These are phyloP conservation scores for Porites evermanni DNA, from an alignment of 92 coral and sea anemone species.

Conservation along the genomic window DNA sequence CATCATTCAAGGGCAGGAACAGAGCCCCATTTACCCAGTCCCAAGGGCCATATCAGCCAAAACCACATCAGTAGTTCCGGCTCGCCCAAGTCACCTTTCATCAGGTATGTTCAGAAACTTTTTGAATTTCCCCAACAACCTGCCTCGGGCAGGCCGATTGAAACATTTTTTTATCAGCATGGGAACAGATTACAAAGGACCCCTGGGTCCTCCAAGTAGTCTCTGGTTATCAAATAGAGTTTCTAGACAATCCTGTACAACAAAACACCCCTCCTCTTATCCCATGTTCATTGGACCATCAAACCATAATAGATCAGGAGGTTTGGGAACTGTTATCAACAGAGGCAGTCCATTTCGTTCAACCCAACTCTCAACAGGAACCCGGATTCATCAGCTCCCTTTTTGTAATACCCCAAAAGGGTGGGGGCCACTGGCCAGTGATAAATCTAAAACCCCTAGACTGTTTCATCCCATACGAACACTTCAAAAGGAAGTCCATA, in stretches of 20 bases:
- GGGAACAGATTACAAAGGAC: slow-evolving; percentile 44
- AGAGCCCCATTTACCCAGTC: not conserved
- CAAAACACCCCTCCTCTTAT: not conserved
- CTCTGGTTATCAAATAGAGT: slow-evolving; percentile 46
- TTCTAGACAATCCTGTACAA: slow-evolving; percentile 38
- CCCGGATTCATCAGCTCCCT: slow-evolving; percentile 32
- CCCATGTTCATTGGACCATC: slow-evolving; percentile 37
- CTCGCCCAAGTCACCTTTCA: slow-evolving; percentile 14
- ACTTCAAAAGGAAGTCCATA: not conserved
- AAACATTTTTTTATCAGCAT: slow-evolving; percentile 24
- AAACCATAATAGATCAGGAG: slow-evolving; percentile 66
- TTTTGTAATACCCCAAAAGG: slow-evolving; percentile 42
- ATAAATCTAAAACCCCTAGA: slow-evolving; percentile 42
- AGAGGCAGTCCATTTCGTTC: slow-evolving; percentile 39
- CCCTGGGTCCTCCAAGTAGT: slow-evolving; percentile 68
- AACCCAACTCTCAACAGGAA: slow-evolving; percentile 12
- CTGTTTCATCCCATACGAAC: slow-evolving; percentile 15
- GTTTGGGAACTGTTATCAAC: slow-evolving; percentile 46
- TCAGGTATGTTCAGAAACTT: slow-evolving; percentile 12
- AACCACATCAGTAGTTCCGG: not conserved
- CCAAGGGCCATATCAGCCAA: not conserved
- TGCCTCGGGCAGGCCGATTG: slow-evolving; percentile 34
- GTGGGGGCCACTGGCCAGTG: slow-evolving; percentile 45
- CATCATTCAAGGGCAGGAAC: not conserved
- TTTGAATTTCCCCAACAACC: not conserved